Evolutionary conservation across 2,113 vertebrate species (phyloP).

Genomic region (Pachyramphus minor): DNA sequence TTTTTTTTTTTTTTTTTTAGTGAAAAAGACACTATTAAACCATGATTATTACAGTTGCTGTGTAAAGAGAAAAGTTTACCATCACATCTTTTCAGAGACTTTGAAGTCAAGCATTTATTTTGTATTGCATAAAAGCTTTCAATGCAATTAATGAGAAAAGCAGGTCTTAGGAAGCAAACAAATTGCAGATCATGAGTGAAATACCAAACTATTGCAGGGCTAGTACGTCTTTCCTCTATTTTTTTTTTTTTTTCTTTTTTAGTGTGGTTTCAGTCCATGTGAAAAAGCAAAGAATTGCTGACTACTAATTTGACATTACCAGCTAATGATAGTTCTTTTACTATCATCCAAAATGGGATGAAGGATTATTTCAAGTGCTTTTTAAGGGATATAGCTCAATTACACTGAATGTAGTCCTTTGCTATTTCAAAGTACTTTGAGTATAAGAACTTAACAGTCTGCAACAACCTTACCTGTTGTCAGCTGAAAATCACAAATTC

Average conservation of each 20-base stretch:
- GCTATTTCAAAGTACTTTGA: not conserved
- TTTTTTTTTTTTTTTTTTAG: not conserved
- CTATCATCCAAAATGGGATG: accelerated
- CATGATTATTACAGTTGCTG: accelerated
- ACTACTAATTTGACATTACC: not conserved
- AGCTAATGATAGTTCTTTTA: not conserved
- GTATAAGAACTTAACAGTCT: not conserved
- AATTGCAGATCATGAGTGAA: not conserved
- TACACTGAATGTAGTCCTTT: not conserved
- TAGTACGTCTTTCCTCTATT: not conserved
- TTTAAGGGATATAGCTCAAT: not conserved
- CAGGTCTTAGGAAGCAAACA: not conserved
- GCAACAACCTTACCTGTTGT: not conserved
- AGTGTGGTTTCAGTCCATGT: not conserved
- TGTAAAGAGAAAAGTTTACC: not conserved
- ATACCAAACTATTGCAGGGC: not conserved
- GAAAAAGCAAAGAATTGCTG: not conserved
- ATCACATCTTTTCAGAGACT: not conserved
- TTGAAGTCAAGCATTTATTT: not conserved
- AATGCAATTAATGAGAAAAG: not conserved
- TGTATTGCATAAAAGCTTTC: not conserved
- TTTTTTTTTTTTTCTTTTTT: not conserved
- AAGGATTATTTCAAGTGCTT: not conserved
- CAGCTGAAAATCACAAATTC: not conserved
- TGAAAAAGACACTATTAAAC: not conserved